phyloP scores from a whole-genome alignment of 2,797 vertebrate species.

The Neosilurus hyrtlii region DNA sequence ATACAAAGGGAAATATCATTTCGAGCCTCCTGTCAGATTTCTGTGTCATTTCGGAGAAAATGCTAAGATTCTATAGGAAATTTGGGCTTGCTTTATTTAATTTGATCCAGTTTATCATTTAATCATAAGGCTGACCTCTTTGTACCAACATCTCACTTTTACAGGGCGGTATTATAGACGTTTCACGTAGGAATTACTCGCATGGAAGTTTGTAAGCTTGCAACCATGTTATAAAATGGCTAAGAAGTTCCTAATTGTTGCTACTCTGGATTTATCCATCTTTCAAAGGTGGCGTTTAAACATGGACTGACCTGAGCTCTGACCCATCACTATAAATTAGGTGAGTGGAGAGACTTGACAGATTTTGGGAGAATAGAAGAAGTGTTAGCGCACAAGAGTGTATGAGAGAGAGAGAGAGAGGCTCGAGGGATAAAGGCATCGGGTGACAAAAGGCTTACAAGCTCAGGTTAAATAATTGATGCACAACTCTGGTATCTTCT shows the following conservation, averaged over 20 bases:
- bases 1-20: background rate
- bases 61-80: background rate
- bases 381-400: background rate
- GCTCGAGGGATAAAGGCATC: background rate
- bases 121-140: background rate
- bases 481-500: background rate
- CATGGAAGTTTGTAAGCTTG: background rate
- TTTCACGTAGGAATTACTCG: background rate
- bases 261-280: background rate
- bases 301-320: background rate
- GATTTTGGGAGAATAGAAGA: conserved; percentile 2
- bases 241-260: background rate
- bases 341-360: background rate
- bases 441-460: background rate
- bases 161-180: background rate
- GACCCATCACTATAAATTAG: background rate
- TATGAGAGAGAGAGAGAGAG: background rate
- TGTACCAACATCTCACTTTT: background rate
- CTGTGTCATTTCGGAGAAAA: background rate
- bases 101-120: background rate
- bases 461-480: conserved; percentile 36
- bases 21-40: background rate
- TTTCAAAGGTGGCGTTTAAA: too few species aligned
- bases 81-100: background rate
- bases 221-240: background rate